Conservation (phyloP, 1,140 invertebrate genomes). For the Drosophila eugracilis region DNA sequence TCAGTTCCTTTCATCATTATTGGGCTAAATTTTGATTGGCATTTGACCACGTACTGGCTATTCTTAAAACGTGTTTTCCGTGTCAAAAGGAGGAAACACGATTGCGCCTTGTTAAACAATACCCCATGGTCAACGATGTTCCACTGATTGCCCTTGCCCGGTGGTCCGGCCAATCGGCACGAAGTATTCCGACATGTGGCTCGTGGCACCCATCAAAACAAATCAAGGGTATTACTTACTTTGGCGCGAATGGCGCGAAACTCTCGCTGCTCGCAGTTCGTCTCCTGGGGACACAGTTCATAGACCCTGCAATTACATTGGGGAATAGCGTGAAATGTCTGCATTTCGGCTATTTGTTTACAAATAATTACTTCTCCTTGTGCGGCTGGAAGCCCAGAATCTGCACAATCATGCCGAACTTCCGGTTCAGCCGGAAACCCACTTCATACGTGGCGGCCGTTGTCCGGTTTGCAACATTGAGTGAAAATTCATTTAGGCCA, state of each 20-base stretch:
- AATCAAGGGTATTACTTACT: slow-evolving; percentile 63
- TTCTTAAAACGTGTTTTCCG: slow-evolving; percentile 66
- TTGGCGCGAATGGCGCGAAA: slow-evolving; percentile 79
- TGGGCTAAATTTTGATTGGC: slow-evolving; percentile 27
- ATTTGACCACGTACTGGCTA: slow-evolving; percentile 47
- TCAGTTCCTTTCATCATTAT: neutral
- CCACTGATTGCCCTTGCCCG: slow-evolving; percentile 16
- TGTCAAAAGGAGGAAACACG: slow-evolving; percentile 56
- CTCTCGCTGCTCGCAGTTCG: slow-evolving; percentile 77
- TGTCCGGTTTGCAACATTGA: slow-evolving; percentile 12
- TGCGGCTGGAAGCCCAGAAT: slow-evolving; percentile 79
- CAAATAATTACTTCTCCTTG: slow-evolving; percentile 78
- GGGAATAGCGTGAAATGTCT: slow-evolving; percentile 7
- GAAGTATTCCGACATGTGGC: slow-evolving; percentile 47
- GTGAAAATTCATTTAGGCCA: slow-evolving; percentile 48
- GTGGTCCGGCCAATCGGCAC: slow-evolving; percentile 47
- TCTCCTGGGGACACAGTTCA: slow-evolving; percentile 79
- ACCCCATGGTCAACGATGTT: slow-evolving; percentile 38
- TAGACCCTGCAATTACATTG: slow-evolving; percentile 67
- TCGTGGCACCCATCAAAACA: slow-evolving; percentile 32
- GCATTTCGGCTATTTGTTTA: slow-evolving; percentile 53
- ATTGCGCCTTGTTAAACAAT: slow-evolving; percentile 42
- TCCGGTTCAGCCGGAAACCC: slow-evolving; percentile 78
- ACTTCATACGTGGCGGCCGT: slow-evolving; percentile 59
- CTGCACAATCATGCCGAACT: slow-evolving; percentile 83